phyloP scores from a whole-genome alignment of 2,888 invertebrate genomes.

The Acanthosepion lycidas region DNA sequence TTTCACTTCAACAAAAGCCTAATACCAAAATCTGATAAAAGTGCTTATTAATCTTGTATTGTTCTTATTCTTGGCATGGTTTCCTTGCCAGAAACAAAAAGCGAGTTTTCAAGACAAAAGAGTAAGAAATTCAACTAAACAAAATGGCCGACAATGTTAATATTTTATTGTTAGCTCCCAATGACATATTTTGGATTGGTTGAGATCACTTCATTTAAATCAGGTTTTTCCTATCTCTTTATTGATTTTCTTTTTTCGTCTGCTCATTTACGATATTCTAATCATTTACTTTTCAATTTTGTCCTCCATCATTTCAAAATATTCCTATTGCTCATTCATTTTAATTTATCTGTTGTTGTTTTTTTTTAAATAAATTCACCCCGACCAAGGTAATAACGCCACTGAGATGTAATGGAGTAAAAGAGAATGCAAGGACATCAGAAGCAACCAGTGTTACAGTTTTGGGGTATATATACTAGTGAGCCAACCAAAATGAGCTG shows the following conservation, averaged over 20 bases:
- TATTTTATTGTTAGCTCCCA: neutral
- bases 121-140: neutral
- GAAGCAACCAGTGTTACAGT: too few relatives aligned
- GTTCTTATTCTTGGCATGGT: neutral
- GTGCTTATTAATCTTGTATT: neutral
- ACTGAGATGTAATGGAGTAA: too few relatives aligned
- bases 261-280: neutral
- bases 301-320: neutral
- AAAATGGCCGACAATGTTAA: neutral
- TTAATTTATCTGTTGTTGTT: too few relatives aligned
- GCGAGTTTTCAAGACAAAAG: neutral
- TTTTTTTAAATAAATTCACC: too few relatives aligned
- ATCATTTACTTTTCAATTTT: neutral
- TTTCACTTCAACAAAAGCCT: neutral
- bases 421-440: too few relatives aligned
- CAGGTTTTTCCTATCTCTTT: neutral
- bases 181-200: neutral
- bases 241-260: neutral
- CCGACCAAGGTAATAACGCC: too few relatives aligned
- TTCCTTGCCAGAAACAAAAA: constrained; percentile 16
- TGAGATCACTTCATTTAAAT: neutral
- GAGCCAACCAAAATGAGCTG: too few relatives aligned
- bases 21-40: neutral
- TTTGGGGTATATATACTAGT: too few relatives aligned
- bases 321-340: neutral